Base-by-base conservation (phyloP, 2,888 invertebrate genomes). In the Crepidodera aurea region DNA sequence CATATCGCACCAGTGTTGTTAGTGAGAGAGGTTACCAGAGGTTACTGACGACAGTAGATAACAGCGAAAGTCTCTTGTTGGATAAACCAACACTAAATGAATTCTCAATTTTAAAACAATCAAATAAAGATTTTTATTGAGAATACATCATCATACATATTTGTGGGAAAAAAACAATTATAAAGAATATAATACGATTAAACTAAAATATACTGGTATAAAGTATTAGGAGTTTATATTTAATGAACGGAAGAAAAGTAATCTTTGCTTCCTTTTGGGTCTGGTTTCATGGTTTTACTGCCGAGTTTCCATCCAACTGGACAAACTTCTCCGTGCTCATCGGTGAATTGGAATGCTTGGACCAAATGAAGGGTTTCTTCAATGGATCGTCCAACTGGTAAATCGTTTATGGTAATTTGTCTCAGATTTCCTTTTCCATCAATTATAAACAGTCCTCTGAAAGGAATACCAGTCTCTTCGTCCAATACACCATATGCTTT, bases 311-410 rank as follows among this genome's bases (percentile, higher is more conserved):
- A 97, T 77, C 93, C 93, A 75, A 94, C 96, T 51, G 97, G 96
- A 81, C 96, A 97, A 44, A 97, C 93, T 84, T 95, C 94, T 2
- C 97, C 97, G 78, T 94, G 87, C 77, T 91, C 89, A 81, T 98
- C 98, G 5, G 96, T 96, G 83, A 87, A 97, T 83, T 98, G 95
- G 90, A 98, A 97, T 53, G 98, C 98, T 79, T 98, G 97, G 8
- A 98, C 95, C 66, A 98, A 84, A 61, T 98, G 88, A 39, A 98
- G 84, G 1, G 95, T 94, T 83, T 98, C 98, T 71, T 97, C 97
- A 0, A 98, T 96, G 1, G 80, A 81, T 83, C 92, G 85, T 61
- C 98, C 98, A 1, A 98, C 98, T 0, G 98, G 98, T 77, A 99
- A 86, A 83, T 98, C 98, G 81, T 99, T 98, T 77, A 98, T 85